phyloP scores from a whole-genome alignment of 1,140 invertebrate species.

The Habropoda laboriosa region DNA sequence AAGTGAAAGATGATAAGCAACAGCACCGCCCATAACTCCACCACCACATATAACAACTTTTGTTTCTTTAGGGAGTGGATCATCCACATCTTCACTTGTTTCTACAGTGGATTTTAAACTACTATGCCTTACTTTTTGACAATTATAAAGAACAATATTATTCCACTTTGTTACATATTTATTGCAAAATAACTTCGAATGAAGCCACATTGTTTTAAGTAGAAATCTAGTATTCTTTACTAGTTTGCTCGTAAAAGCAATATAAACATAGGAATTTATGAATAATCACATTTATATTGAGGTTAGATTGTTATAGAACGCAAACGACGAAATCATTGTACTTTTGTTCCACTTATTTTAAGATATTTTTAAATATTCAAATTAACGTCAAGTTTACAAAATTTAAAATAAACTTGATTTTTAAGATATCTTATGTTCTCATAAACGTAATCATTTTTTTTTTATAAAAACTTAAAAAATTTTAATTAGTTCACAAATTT shows the following conservation, averaged over 20 bases:
- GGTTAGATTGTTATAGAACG: slow-evolving; percentile 9
- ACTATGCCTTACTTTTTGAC: slow-evolving; percentile 26
- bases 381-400: not conserved
- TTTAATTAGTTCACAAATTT: not conserved
- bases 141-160: slow-evolving; percentile 15
- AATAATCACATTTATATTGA: not conserved
- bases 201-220: slow-evolving; percentile 57
- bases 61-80: slow-evolving; percentile 78
- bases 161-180: slow-evolving; percentile 26
- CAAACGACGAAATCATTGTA: not conserved
- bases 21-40: slow-evolving; percentile 95
- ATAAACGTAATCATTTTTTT: not conserved
- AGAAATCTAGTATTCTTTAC: slow-evolving; percentile 2
- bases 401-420: not conserved
- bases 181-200: slow-evolving; percentile 53
- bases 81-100: slow-evolving; percentile 40
- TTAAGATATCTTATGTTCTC: not conserved
- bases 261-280: not conserved
- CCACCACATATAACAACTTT: slow-evolving; percentile 95
- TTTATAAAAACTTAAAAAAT: not conserved
- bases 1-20: slow-evolving; percentile 95
- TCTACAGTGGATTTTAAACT: slow-evolving; percentile 25
- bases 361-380: not conserved
- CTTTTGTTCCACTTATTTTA: not conserved
- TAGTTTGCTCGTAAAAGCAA: not conserved